Conservation (phyloP, 2,888 invertebrate species). For the Charanyca ferruginea region DNA sequence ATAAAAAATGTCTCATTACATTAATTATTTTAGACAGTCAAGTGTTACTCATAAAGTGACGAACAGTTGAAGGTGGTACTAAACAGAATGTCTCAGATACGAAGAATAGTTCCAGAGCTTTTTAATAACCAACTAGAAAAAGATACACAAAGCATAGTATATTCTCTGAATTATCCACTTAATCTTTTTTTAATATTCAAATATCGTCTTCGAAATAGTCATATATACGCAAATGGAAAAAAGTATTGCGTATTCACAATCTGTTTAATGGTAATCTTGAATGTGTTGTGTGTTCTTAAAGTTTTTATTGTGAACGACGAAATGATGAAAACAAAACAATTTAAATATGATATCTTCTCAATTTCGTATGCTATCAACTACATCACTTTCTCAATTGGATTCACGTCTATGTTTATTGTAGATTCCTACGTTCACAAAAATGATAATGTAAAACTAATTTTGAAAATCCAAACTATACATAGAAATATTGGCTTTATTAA, state of each 20-base stretch:
- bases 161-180: background rate
- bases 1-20: too few relatives aligned
- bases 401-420: background rate
- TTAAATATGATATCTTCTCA: background rate
- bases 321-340: background rate
- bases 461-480: conserved; percentile 9
- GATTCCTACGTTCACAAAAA: conserved; percentile 1
- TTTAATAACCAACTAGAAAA: background rate
- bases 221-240: conserved; percentile 19
- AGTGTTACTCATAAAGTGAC: background rate
- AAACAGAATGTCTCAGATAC: background rate
- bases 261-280: background rate
- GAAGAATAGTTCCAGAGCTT: background rate
- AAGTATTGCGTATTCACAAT: conserved; percentile 1
- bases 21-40: too few relatives aligned
- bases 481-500: background rate
- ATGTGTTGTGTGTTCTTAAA: background rate
- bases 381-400: background rate
- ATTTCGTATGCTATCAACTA: background rate
- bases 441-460: conserved; percentile 9
- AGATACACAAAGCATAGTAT: background rate
- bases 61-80: background rate
- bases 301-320: background rate
- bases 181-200: background rate
- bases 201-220: conserved; percentile 5